Percentiles rank a stretch among this genome's conserved stretches.
These are phyloP conservation scores for Poeciliopsis infans DNA, from an alignment of 2,797 vertebrate species.

Conservation along the genomic window DNA sequence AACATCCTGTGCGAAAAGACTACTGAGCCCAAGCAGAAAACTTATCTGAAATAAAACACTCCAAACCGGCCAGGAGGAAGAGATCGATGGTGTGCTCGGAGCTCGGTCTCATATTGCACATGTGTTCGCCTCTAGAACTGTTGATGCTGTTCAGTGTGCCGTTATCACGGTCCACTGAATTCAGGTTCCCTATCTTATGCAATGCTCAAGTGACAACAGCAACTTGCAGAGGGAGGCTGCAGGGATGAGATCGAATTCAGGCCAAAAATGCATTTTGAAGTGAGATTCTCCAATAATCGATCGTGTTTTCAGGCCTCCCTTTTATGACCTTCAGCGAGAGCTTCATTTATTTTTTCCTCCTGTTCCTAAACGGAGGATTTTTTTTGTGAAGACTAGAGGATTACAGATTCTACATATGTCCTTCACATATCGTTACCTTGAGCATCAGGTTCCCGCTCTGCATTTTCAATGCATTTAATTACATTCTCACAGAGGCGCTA, in stretches of 20 bases:
- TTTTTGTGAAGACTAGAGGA: slow-evolving; percentile 49
- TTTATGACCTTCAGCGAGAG: slow-evolving; percentile 48
- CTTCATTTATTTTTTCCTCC: slow-evolving; percentile 12
- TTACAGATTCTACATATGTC: slow-evolving; percentile 43
- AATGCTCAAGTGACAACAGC: slow-evolving; percentile 59
- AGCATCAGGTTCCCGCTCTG: slow-evolving; percentile 18
- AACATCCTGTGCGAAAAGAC: slow-evolving; percentile 36
- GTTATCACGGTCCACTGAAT: slow-evolving; percentile 20
- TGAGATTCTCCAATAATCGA: slow-evolving; percentile 1
- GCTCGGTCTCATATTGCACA: slow-evolving; percentile 28
- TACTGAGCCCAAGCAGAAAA: slow-evolving; percentile 32
- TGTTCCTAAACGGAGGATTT: slow-evolving; percentile 24
- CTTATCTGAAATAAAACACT: slow-evolving; percentile 27
- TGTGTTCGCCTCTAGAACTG: slow-evolving; percentile 33
- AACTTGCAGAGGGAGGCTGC: slow-evolving; percentile 27
- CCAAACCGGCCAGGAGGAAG: slow-evolving; percentile 15
- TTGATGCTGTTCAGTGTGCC: not conserved
- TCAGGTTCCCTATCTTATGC: slow-evolving; percentile 68
- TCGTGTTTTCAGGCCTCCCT: not conserved
- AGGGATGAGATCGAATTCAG: slow-evolving; percentile 58
- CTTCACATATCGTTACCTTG: slow-evolving; percentile 24
- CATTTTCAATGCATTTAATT: slow-evolving; percentile 49
- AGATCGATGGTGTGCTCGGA: slow-evolving; percentile 26
- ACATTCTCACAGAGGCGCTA: slow-evolving; percentile 74
- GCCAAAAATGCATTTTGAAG: slow-evolving; percentile 44